Conservation (phyloP, 2,888 invertebrate species). For the Pyralis farinalis region DNA sequence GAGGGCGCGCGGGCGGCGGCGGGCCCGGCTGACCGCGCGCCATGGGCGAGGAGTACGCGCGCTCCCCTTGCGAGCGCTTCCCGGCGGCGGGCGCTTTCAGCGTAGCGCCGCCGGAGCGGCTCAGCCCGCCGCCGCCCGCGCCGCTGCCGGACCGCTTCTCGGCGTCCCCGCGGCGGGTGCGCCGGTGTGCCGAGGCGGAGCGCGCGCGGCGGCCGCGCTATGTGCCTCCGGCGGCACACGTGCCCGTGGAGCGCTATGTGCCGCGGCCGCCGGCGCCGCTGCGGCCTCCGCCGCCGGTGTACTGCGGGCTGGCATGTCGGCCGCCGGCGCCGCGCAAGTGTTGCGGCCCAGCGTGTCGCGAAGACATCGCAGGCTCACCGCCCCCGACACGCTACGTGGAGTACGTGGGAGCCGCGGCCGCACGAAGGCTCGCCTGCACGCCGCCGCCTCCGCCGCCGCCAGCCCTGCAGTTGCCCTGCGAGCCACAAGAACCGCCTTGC, state of each 20-base stretch:
- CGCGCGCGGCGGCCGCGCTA: conserved; percentile 83
- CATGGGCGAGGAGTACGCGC: conserved; percentile 79
- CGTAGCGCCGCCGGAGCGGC: conserved; percentile 84
- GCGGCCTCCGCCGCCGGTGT: conserved; percentile 74
- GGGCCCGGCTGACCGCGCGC: conserved; percentile 73
- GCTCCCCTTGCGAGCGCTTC: conserved; percentile 79
- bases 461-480: conserved; percentile 69
- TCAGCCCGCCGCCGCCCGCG: conserved; percentile 83
- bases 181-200: conserved; percentile 84
- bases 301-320: conserved; percentile 76
- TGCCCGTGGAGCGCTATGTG: conserved; percentile 87
- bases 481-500: conserved; percentile 76
- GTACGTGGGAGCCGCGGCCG: conserved; percentile 84
- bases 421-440: conserved; percentile 78
- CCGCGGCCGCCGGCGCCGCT: conserved; percentile 79
- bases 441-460: conserved; percentile 75
- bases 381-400: conserved; percentile 80
- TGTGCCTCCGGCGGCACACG: conserved; percentile 85
- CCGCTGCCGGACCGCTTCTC: conserved; percentile 80
- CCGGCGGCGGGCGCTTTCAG: conserved; percentile 80
- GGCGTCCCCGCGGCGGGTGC: conserved; percentile 81
- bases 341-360: conserved; percentile 70
- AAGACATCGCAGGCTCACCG: conserved; percentile 63
- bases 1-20: conserved; percentile 75
- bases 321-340: conserved; percentile 65